phyloP scores from a whole-genome alignment of 2,888 invertebrate species.

The Leptarthrus brevirostris region DNA sequence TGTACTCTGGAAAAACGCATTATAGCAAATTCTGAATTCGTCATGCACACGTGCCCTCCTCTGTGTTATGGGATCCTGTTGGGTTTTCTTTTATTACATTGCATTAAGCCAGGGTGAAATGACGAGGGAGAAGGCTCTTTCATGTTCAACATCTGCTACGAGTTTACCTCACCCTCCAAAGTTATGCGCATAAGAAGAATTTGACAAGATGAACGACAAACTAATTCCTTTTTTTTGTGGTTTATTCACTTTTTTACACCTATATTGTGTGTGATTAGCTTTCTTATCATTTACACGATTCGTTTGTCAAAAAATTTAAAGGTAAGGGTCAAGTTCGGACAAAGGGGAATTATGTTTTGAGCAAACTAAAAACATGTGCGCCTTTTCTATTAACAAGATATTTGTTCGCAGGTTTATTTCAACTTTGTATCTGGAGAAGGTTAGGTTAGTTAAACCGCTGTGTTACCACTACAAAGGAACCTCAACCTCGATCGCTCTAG shows the following conservation, averaged over 20 bases:
- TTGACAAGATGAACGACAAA: not conserved
- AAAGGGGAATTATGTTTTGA: too few species aligned
- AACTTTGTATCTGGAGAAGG: too few species aligned
- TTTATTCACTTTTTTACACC: constrained; percentile 39
- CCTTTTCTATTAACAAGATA: too few species aligned
- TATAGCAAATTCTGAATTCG: constrained; percentile 27
- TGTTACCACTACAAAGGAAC: too few species aligned
- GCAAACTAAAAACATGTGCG: too few species aligned
- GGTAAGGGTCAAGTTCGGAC: too few species aligned
- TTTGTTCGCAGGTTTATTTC: too few species aligned
- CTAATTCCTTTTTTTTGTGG: constrained; percentile 38
- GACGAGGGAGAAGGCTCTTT: not conserved
- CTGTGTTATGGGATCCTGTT: constrained; percentile 11
- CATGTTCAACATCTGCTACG: constrained; percentile 39
- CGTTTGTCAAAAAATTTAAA: too few species aligned
- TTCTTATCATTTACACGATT: constrained; percentile 6
- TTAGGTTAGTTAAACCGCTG: too few species aligned
- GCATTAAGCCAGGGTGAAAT: not conserved
- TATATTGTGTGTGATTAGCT: constrained; percentile 33
- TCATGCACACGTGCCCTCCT: constrained; percentile 36
- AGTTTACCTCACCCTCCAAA: constrained; percentile 2
- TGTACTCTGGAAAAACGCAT: constrained; percentile 5
- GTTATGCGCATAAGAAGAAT: constrained; percentile 17
- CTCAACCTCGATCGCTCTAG: too few species aligned
- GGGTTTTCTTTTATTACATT: constrained; percentile 6